Base-by-base conservation (phyloP, 2,888 invertebrate genomes). In the Agrochola macilenta region DNA sequence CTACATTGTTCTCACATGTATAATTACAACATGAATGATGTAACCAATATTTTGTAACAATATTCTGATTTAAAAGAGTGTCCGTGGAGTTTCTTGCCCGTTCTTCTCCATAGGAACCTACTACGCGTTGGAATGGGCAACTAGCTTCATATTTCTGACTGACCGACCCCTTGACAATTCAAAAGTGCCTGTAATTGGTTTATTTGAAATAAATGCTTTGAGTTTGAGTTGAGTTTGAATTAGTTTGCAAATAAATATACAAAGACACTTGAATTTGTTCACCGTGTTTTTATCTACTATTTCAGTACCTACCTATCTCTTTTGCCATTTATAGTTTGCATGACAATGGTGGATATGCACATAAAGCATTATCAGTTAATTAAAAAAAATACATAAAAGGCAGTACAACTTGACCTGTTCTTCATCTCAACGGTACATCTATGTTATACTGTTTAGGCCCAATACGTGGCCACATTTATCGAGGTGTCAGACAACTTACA, bases 401-500 rank as follows among this genome's bases (percentile, higher is more conserved):
- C n/a, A 57, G 11, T n/a, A 57, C 11, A n/a, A 23, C 23, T 54
- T 54, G 17, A 11, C 23, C 23, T 54, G 9, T 54, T 54, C 54
- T 54, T 54, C 54, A 11, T n/a, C 23, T 54, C 23, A 4, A 23
- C 0, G 9, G 9, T 54, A 54, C 23, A 54, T 4, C 9, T 54
- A 54, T 11, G n/a, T n/a, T 49, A 23, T 54, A n/a, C 4, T n/a
- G 4, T 54, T 54, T n/a, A 11, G n/a, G n/a, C 11, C 11, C 12
- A n/a, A 12, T n/a, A n/a, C 5, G n/a, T 57, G n/a, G n/a, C n/a
- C 4, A 57, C 4, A n/a, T 57, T 57, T 57, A n/a, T 12, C 12
- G 5, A 11, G 5, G 9, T 57, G 12, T 57, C n/a, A 12, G 57
- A n/a, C 0, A 46, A 84, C 97, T 97, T 97, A 99, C 99, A 97